Base-by-base conservation (phyloP, 2,113 vertebrate genomes). In the Lamprologus ornatipinnis region DNA sequence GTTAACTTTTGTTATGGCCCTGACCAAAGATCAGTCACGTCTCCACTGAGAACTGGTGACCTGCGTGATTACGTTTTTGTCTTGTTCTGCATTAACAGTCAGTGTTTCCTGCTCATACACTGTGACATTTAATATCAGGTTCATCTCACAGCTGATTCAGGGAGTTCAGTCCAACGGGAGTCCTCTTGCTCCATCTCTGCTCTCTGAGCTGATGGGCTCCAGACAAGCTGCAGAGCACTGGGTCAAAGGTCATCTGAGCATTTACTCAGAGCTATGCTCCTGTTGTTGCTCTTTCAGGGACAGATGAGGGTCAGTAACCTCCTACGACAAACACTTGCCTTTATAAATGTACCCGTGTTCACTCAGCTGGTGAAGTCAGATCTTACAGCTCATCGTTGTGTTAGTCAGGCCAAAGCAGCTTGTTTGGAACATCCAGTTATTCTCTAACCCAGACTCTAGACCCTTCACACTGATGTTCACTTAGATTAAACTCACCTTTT, bases 371-470 rank as follows among this genome's bases (percentile, higher is more conserved):
- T 21, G 19, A 37, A 68, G 63, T 68, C 57, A 63, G 31, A 63
- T 11, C 19, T 42, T 14, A 42, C 7, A 23, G 21, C n/a, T 70
- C 7, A 14, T 42, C 12, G 4, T 3, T 23, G 11, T 65, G 60
- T 37, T n/a, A n/a, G 31, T 65, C 17, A 70, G 7, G 31, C 17
- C 17, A 65, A 0, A n/a, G 31, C 28, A 10, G 28, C 28, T 37
- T 1, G 31, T 65, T 19, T n/a, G 31, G 4, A n/a, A 12, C 33
- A n/a, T 13, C n/a, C 15, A 37, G 33, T 13, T 37, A 65, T 37
- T n/a, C 55, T 58, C 55, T 0, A 8, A 2, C 21, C 54, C 54
- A 8, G 13, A 28, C 0, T 15, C 55, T 26, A 26, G 4, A 5
- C 63, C 6, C 35, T 68, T 21, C 19, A 68, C n/a, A 40, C 63